phyloP scores from a whole-genome alignment of 2,113 vertebrate genomes.

The Oreochromis niloticus region DNA sequence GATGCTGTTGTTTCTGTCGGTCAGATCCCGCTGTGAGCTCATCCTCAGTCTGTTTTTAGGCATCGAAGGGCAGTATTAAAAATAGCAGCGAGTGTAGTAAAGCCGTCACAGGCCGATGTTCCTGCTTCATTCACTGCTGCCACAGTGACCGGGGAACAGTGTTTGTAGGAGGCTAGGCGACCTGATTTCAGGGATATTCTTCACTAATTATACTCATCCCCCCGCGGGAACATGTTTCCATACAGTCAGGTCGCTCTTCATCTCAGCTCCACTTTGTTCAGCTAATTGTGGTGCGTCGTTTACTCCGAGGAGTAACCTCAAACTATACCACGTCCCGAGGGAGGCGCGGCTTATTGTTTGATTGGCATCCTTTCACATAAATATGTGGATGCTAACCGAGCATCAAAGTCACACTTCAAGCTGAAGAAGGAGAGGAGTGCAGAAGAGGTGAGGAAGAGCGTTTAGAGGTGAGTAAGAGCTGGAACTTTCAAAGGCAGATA shows the following conservation, averaged over 20 bases:
- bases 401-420: neutral
- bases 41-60: neutral
- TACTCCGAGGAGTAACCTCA: constrained; percentile 32
- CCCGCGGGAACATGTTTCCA: constrained; percentile 42
- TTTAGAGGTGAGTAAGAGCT: neutral
- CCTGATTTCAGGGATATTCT: constrained; percentile 57
- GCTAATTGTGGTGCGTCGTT: constrained; percentile 51
- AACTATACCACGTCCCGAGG: constrained; percentile 46
- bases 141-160: neutral
- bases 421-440: neutral
- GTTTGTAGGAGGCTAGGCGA: constrained; percentile 39
- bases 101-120: neutral
- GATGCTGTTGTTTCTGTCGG: neutral
- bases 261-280: constrained; percentile 46
- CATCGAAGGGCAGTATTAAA: neutral
- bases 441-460: neutral
- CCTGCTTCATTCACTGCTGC: constrained; percentile 5
- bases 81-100: neutral
- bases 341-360: constrained; percentile 6
- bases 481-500: neutral
- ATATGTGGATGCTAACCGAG: neutral
- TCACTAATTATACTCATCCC: constrained; percentile 49
- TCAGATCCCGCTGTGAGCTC: neutral
- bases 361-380: neutral
- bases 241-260: constrained; percentile 49